Evolutionary conservation across 1,140 invertebrate species (phyloP).

Genomic region (Conus ventricosus): DNA sequence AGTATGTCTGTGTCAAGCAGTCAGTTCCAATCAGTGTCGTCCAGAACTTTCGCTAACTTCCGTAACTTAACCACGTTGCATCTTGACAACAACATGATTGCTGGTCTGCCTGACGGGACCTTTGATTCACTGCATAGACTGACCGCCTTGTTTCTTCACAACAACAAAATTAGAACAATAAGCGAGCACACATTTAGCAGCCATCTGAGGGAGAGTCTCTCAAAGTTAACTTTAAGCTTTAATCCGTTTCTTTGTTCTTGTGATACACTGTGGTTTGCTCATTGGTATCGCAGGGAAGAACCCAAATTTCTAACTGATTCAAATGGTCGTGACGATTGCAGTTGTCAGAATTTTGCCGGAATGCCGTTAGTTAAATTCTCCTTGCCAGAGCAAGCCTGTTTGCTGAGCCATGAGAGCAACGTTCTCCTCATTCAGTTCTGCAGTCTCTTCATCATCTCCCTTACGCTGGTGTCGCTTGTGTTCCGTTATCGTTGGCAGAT

Average conservation of each 20-base stretch:
- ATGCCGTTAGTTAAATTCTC: neutral
- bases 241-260: conserved; percentile 34
- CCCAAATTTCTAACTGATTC: neutral
- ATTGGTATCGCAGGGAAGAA: neutral
- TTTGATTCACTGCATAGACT: conserved; percentile 14
- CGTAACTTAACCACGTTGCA: neutral
- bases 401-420: neutral
- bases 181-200: neutral
- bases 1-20: neutral
- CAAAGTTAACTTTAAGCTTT: neutral
- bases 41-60: neutral
- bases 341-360: neutral
- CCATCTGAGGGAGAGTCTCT: neutral
- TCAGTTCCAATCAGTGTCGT: neutral
- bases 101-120: neutral
- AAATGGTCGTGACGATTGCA: neutral
- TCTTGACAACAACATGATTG: neutral
- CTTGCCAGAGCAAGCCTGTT: conserved; percentile 19
- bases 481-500: conserved; percentile 20
- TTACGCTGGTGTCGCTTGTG: neutral
- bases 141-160: neutral
- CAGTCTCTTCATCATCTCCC: neutral
- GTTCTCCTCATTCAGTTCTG: neutral
- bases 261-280: conserved; percentile 29
- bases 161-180: neutral